Conservation (phyloP, 2,888 invertebrate genomes). For the Drosophila kanekoi region DNA sequence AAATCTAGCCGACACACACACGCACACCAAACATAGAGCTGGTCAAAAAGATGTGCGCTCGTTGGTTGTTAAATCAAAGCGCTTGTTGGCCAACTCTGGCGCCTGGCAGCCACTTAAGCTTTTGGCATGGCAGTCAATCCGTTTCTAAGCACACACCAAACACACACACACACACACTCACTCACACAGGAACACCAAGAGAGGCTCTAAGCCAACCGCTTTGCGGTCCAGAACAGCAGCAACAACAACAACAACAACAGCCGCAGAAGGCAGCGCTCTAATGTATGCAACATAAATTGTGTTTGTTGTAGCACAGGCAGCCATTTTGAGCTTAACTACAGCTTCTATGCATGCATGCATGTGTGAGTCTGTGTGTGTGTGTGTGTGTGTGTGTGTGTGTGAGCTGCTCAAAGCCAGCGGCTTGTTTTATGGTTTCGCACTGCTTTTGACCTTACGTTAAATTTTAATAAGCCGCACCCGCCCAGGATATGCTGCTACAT, state of each 20-base stretch:
- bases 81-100: conserved; percentile 45
- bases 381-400: conserved; percentile 24
- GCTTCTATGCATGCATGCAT: conserved; percentile 27
- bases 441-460: conserved; percentile 76
- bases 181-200: neutral
- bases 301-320: conserved; percentile 51
- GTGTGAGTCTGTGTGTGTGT: conserved; percentile 16
- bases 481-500: conserved; percentile 30
- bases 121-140: conserved; percentile 79
- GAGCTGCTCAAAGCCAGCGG: conserved; percentile 69
- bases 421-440: conserved; percentile 80
- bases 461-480: conserved; percentile 68
- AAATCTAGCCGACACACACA: conserved; percentile 35
- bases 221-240: conserved; percentile 57
- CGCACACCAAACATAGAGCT: conserved; percentile 9
- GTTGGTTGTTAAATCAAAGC: conserved; percentile 65
- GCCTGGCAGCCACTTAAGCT: conserved; percentile 74
- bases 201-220: conserved; percentile 41
- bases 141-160: conserved; percentile 61
- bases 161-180: neutral
- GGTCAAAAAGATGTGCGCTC: conserved; percentile 17
- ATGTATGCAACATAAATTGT: conserved; percentile 78
- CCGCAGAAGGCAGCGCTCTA: conserved; percentile 43
- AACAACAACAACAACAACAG: conserved; percentile 16
- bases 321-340: conserved; percentile 57